Conservation (phyloP, 1,140 invertebrate species). For the Bombus impatiens region DNA sequence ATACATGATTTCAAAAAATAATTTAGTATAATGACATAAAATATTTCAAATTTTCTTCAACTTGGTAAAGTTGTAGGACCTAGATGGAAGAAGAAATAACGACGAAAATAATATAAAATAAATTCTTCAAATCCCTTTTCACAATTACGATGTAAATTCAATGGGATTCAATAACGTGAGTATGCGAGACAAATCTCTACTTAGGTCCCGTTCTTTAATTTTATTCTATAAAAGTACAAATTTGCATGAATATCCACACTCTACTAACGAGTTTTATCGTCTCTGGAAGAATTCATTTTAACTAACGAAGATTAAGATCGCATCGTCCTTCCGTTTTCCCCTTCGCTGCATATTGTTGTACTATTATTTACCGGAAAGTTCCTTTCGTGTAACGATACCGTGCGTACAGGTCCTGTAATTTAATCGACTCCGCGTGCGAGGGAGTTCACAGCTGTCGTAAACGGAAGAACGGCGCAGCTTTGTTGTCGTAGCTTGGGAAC, state of each 20-base stretch:
- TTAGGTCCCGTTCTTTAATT: neutral
- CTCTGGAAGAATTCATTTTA: neutral
- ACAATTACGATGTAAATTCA: too few relatives aligned
- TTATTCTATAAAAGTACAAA: neutral
- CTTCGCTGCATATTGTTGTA: neutral
- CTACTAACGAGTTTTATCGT: neutral
- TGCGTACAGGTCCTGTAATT: neutral
- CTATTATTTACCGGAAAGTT: neutral
- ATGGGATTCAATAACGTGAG: too few relatives aligned
- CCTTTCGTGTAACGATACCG: neutral
- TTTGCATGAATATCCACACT: neutral
- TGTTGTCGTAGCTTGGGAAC: neutral
- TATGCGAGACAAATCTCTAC: neutral
- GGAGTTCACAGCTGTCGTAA: neutral
- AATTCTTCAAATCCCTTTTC: too few relatives aligned
- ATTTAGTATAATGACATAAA: too few relatives aligned
- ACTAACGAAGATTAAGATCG: slow-evolving; percentile 6
- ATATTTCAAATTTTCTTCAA: too few relatives aligned
- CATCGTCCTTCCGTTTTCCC: neutral
- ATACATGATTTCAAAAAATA: too few relatives aligned
- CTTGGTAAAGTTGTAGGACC: too few relatives aligned
- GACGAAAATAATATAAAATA: too few relatives aligned
- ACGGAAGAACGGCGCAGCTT: neutral
- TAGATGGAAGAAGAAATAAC: too few relatives aligned
- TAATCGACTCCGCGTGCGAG: neutral